Evolutionary conservation across 1,140 invertebrate species (phyloP).

Genomic region (Sesamia nonagrioides): DNA sequence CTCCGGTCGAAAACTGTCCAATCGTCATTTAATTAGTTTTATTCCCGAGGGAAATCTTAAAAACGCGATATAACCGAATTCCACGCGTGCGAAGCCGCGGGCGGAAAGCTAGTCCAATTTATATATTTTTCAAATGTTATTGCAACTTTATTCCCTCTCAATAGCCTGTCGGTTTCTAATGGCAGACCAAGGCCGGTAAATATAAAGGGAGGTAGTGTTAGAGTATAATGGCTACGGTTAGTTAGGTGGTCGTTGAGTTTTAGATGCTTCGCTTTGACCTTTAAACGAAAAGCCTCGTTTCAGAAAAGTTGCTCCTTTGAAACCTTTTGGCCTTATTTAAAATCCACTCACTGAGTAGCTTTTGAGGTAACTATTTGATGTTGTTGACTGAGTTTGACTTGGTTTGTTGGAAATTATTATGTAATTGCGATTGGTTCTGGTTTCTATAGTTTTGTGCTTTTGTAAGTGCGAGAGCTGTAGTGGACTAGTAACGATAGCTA

Average conservation of each 20-base stretch:
- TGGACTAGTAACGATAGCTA: too few species aligned
- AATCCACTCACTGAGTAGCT: constrained; percentile 14
- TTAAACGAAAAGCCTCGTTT: constrained; percentile 45
- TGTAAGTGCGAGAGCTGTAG: neutral
- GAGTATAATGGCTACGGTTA: constrained; percentile 45
- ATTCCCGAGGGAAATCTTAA: too few species aligned
- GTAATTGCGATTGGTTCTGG: neutral
- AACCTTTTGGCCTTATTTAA: constrained; percentile 19
- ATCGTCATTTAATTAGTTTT: too few species aligned
- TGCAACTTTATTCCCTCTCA: constrained; percentile 25
- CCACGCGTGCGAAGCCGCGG: too few species aligned
- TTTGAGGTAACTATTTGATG: constrained; percentile 17
- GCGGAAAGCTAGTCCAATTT: too few species aligned
- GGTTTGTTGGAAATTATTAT: neutral
- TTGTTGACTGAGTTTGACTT: too few species aligned
- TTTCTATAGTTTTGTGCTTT: neutral
- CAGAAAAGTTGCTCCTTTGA: constrained; percentile 31
- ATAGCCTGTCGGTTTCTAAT: neutral
- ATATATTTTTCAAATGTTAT: constrained; percentile 2
- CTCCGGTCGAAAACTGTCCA: too few species aligned
- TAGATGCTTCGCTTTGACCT: constrained; percentile 40
- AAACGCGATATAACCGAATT: too few species aligned
- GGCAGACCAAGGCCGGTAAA: constrained; percentile 22
- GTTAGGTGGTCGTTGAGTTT: constrained; percentile 53
- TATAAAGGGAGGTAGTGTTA: constrained; percentile 40